These are phyloP conservation scores for Actinernus sp. DNA, from an alignment of 92 coral and sea anemone species.

Conservation along the genomic window DNA sequence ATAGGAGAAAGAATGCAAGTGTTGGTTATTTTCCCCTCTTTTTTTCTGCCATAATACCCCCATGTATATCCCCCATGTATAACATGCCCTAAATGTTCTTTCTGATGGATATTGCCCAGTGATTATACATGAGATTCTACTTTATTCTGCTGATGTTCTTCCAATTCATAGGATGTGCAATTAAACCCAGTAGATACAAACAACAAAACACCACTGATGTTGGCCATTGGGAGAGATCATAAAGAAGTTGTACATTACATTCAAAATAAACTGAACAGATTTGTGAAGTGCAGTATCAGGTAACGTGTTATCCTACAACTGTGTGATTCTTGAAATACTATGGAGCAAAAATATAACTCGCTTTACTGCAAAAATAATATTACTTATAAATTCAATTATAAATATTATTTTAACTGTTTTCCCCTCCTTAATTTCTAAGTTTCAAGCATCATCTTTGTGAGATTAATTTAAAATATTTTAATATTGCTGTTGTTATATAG, in stretches of 20 bases:
- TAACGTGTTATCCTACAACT: conserved; percentile 15
- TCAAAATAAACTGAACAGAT: conserved; percentile 81
- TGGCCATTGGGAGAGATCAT: conserved; percentile 90
- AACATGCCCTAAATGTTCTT: too few species aligned
- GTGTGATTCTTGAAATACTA: not conserved
- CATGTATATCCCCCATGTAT: too few species aligned
- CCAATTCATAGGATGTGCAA: conserved; percentile 72
- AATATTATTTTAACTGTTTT: too few species aligned
- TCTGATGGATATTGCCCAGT: too few species aligned
- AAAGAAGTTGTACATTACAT: conserved; percentile 81
- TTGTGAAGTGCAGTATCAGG: conserved; percentile 88
- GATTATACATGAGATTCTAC: not conserved
- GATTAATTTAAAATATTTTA: too few species aligned
- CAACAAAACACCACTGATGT: conserved; percentile 91
- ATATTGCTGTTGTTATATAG: not conserved
- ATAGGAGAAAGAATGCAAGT: too few species aligned
- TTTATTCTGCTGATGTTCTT: not conserved
- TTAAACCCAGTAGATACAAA: conserved; percentile 76
- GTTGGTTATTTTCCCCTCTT: too few species aligned
- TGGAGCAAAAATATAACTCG: not conserved
- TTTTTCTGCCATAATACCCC: too few species aligned
- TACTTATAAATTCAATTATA: too few species aligned
- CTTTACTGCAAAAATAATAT: too few species aligned
- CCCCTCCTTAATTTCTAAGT: too few species aligned
- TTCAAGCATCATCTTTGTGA: too few species aligned